phyloP scores from a whole-genome alignment of 1,140 invertebrate genomes.

The Triops longicaudatus region DNA sequence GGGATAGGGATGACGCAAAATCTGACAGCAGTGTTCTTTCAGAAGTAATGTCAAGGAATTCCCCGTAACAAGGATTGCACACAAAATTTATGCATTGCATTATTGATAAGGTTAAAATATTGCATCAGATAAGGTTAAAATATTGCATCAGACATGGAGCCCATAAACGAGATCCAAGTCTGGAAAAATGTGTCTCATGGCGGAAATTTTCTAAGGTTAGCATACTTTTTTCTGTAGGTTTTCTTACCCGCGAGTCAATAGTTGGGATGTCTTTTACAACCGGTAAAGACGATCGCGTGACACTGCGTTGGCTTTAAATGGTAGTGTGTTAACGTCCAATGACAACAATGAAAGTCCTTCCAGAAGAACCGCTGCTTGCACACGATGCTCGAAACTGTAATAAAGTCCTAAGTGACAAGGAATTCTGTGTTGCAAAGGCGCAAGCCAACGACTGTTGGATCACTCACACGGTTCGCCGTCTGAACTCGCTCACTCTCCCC shows the following conservation, averaged over 20 bases:
- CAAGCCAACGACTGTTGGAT: background rate
- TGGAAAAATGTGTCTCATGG: background rate
- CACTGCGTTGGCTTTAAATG: background rate
- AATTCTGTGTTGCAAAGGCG: background rate
- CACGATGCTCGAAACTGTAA: background rate
- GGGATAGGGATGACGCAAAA: background rate
- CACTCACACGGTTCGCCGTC: background rate
- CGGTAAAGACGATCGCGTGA: background rate
- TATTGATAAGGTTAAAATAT: background rate
- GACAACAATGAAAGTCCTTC: background rate
- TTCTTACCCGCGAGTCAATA: background rate
- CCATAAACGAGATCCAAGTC: background rate
- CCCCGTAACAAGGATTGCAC: background rate
- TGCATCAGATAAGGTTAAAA: no score
- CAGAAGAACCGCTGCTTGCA: background rate
- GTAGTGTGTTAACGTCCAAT: background rate
- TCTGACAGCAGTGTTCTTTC: background rate
- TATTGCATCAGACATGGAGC: no score
- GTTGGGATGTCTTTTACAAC: background rate
- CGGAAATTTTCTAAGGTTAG: background rate
- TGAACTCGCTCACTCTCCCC: background rate
- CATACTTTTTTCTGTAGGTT: background rate
- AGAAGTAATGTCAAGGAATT: background rate
- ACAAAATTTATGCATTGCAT: background rate
- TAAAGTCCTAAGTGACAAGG: background rate